phyloP scores from a whole-genome alignment of 2,113 vertebrate genomes.

The Eidolon helvum region DNA sequence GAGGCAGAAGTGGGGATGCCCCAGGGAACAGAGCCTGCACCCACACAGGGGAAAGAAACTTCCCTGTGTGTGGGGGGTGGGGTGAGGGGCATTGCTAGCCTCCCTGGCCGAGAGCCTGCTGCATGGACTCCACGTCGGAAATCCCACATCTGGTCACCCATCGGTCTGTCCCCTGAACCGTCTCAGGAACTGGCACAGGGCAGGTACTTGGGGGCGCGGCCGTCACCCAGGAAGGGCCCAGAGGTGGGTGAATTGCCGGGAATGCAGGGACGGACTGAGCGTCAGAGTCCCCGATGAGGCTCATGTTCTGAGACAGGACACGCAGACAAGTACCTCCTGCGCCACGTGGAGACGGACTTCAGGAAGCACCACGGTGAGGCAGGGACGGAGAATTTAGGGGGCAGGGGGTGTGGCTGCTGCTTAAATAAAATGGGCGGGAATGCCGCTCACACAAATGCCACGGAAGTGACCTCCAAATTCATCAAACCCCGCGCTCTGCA shows the following conservation, averaged over 20 bases:
- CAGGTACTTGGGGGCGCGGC: accelerated
- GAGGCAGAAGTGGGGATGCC: neutral
- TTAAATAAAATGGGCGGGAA: neutral
- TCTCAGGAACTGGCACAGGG: neutral
- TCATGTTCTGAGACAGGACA: neutral
- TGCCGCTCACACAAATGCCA: accelerated
- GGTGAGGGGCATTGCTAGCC: accelerated
- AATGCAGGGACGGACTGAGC: accelerated
- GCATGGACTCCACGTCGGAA: neutral
- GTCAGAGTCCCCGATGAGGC: neutral
- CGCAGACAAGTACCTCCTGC: accelerated
- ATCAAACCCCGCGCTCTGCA: no score
- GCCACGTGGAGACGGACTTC: accelerated
- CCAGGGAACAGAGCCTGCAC: accelerated
- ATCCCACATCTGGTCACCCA: neutral
- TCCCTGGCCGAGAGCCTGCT: neutral
- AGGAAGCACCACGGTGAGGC: accelerated
- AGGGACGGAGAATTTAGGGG: neutral
- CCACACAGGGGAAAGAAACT: neutral
- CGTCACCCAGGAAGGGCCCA: neutral
- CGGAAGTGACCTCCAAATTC: neutral
- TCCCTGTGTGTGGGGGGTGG: no score
- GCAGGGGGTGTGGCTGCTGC: accelerated
- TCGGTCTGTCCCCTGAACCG: neutral
- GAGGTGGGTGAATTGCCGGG: accelerated